A percentile compares a stretch with the other conserved stretches of the same genome.
These are phyloP conservation scores for Chiloscyllium punctatum DNA, from an alignment of 2,797 vertebrate genomes.

Conservation along the genomic window DNA sequence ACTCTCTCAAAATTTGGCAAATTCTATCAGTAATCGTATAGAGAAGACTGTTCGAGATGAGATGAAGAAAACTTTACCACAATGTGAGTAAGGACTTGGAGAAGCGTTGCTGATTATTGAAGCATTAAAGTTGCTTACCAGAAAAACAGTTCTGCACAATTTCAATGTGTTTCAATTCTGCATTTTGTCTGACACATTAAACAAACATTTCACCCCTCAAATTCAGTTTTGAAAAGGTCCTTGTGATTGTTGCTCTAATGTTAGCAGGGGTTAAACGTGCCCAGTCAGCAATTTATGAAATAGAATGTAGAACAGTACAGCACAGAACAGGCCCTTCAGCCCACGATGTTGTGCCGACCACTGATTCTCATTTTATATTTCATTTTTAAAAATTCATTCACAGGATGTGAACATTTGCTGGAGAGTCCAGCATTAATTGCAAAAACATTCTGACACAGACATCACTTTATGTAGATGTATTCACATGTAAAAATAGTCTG, in stretches of 20 bases:
- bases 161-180: neutral
- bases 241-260: neutral
- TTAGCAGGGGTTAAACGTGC: neutral
- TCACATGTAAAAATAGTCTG: neutral
- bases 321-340: too few species aligned
- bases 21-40: conserved; percentile 71
- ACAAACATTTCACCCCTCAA: neutral
- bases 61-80: conserved; percentile 86
- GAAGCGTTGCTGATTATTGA: neutral
- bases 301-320: too few species aligned
- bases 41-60: conserved; percentile 90
- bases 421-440: too few species aligned
- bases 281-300: neutral
- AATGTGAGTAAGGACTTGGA: conserved; percentile 65
- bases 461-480: neutral
- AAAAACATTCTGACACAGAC: neutral
- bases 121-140: neutral
- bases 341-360: too few species aligned
- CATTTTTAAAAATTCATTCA: too few species aligned
- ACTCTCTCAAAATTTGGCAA: conserved; percentile 74
- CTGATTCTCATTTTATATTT: too few species aligned
- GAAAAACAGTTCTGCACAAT: neutral
- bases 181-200: neutral
- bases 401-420: too few species aligned
- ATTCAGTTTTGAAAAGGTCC: neutral